Evolutionary conservation across 1,140 invertebrate species (phyloP).

Genomic region (Caenorhabditis latens): DNA sequence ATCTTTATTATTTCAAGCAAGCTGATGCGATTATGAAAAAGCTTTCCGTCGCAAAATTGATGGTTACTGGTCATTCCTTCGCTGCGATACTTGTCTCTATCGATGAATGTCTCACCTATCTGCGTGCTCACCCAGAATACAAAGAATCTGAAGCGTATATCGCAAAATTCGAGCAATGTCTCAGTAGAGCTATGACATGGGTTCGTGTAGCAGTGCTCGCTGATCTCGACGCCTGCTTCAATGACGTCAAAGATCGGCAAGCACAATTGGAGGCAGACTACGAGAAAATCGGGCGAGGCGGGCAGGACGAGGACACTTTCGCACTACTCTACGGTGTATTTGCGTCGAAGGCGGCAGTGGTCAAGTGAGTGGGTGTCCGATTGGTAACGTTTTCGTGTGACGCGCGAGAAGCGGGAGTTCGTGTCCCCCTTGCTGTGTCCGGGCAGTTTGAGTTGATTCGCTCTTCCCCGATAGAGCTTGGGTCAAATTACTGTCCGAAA

Average conservation of each 20-base stretch:
- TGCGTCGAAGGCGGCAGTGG: slow-evolving; percentile 71
- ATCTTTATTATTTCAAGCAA: slow-evolving; percentile 77
- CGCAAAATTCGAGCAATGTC: slow-evolving; percentile 76
- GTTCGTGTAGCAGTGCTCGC: slow-evolving; percentile 73
- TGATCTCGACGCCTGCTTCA: slow-evolving; percentile 71
- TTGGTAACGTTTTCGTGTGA: background rate
- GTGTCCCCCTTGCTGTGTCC: background rate
- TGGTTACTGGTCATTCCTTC: slow-evolving; percentile 74
- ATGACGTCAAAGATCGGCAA: slow-evolving; percentile 73
- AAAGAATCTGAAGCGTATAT: slow-evolving; percentile 71
- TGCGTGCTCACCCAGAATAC: slow-evolving; percentile 72
- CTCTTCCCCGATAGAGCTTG: slow-evolving; percentile 4
- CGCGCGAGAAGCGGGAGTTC: background rate
- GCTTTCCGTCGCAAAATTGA: slow-evolving; percentile 63
- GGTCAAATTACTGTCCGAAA: slow-evolving; percentile 44
- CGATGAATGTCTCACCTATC: slow-evolving; percentile 74
- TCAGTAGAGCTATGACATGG: slow-evolving; percentile 76
- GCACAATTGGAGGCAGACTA: slow-evolving; percentile 58
- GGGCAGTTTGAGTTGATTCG: slow-evolving; percentile 54
- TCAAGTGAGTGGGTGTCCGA: slow-evolving; percentile 68
- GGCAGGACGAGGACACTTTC: slow-evolving; percentile 74
- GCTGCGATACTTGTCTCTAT: slow-evolving; percentile 77
- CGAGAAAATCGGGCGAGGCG: slow-evolving; percentile 56
- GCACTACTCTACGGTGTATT: slow-evolving; percentile 76
- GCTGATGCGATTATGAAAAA: slow-evolving; percentile 76